These are phyloP conservation scores for Poecilia latipinna DNA, from an alignment of 2,113 vertebrate genomes.

Conservation along the genomic window DNA sequence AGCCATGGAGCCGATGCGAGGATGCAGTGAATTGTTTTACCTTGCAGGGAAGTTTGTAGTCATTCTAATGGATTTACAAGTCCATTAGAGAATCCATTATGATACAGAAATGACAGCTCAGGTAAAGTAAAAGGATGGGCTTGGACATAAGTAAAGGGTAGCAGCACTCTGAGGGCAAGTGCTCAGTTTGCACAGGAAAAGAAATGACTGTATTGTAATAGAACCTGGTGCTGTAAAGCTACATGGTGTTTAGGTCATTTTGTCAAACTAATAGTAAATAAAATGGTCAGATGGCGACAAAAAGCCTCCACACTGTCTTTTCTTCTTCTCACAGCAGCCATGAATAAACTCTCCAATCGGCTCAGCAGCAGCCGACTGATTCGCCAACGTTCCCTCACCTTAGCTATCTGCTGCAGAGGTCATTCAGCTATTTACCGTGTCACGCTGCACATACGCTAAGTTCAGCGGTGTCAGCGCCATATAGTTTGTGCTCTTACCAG, in stretches of 20 bases:
- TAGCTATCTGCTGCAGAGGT: slow-evolving; percentile 24
- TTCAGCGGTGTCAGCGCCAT: slow-evolving; percentile 25
- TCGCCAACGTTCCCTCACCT: slow-evolving; percentile 29
- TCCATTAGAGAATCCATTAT: slow-evolving; percentile 44
- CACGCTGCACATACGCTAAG: slow-evolving; percentile 13
- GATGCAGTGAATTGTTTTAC: slow-evolving; percentile 31
- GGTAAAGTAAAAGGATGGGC: slow-evolving; percentile 42
- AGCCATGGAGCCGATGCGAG: slow-evolving; percentile 18
- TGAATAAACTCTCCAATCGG: slow-evolving; percentile 22
- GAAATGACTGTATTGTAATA: slow-evolving; percentile 4
- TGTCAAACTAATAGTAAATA: slow-evolving; percentile 12
- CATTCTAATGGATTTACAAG: slow-evolving; percentile 50
- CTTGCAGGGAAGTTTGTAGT: slow-evolving; percentile 36
- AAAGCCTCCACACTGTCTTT: slow-evolving; percentile 1
- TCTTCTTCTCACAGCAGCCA: slow-evolving; percentile 22
- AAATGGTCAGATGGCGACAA: slow-evolving; percentile 9
- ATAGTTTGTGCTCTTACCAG: slow-evolving; percentile 75
- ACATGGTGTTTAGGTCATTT: slow-evolving; percentile 1
- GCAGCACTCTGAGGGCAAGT: slow-evolving; percentile 27
- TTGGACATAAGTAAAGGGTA: slow-evolving; percentile 41
- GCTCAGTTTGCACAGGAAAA: background rate
- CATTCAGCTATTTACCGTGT: slow-evolving; percentile 24
- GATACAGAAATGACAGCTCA: slow-evolving; percentile 44
- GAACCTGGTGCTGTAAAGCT: slow-evolving; percentile 32
- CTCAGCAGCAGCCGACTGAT: slow-evolving; percentile 10